A percentile compares a stretch with the other conserved stretches of the same genome.
phyloP scores from a whole-genome alignment of 2,797 vertebrate genomes.

The Orientallactaga sibirica region DNA sequence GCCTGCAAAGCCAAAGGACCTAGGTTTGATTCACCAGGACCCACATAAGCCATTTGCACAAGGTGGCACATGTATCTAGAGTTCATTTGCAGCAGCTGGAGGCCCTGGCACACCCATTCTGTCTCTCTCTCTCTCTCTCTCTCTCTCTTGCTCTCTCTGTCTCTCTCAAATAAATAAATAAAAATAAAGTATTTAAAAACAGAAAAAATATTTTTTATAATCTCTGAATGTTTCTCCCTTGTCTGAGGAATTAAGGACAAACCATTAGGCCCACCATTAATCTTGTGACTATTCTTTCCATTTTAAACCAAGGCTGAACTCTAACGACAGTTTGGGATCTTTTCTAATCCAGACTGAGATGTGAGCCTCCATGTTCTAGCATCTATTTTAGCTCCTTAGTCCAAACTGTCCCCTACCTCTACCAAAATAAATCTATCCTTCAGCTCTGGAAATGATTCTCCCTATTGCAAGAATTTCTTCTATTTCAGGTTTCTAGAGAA shows the following conservation, averaged over 20 bases:
- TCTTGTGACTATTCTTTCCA: background rate
- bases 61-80: no score
- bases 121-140: no score
- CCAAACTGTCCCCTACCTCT: background rate
- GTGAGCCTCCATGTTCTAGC: background rate
- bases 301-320: background rate
- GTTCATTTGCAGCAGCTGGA: no score
- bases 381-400: background rate
- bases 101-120: no score
- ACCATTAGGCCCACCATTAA: background rate
- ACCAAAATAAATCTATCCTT: background rate
- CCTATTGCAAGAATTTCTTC: background rate
- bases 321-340: background rate
- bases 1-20: no score
- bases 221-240: background rate
- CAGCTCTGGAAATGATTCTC: background rate
- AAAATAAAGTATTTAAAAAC: no score
- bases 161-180: no score
- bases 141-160: no score
- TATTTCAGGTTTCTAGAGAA: constrained; percentile 4
- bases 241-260: background rate
- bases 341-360: background rate
- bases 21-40: no score
- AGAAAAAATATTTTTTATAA: no score
- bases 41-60: no score